A percentile compares a stretch with the other conserved stretches of the same genome.
Evolutionary conservation across 1,140 invertebrate genomes (phyloP).

Genomic region (Centruroides vittatus): DNA sequence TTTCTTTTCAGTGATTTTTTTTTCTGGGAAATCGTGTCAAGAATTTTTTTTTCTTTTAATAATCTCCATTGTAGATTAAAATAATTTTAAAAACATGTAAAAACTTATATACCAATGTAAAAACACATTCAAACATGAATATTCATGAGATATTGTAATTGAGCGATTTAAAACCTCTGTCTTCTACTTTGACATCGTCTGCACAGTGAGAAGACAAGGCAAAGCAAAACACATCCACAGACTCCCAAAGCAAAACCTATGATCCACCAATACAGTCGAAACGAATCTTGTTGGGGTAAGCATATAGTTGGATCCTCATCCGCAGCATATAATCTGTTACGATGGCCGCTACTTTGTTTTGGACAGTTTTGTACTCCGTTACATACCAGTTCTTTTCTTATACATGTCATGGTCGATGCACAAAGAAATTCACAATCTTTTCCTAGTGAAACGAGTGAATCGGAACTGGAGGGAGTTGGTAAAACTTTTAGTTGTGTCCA

Average conservation of each 20-base stretch:
- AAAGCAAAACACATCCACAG: conserved; percentile 5
- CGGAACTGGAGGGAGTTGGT: conserved; percentile 14
- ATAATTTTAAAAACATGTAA: too few relatives aligned
- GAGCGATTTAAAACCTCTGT: conserved; percentile 8
- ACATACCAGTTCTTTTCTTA: conserved; percentile 61
- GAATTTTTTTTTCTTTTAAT: too few relatives aligned
- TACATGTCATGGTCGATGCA: conserved; percentile 61
- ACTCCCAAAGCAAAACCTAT: conserved; percentile 8
- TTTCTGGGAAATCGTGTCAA: too few relatives aligned
- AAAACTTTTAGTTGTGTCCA: conserved; percentile 19
- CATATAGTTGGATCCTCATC: conserved; percentile 10
- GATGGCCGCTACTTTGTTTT: neutral
- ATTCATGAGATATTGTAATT: too few relatives aligned
- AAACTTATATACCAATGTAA: too few relatives aligned
- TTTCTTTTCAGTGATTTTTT: too few relatives aligned
- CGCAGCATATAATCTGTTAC: conserved; percentile 1
- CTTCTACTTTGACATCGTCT: conserved; percentile 5
- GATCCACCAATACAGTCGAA: conserved; percentile 12
- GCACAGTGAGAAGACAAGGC: conserved; percentile 7
- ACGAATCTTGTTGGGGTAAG: conserved; percentile 4
- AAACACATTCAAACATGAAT: too few relatives aligned
- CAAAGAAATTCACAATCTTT: conserved; percentile 59
- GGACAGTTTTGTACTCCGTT: conserved; percentile 78
- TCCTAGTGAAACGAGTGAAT: conserved; percentile 16
- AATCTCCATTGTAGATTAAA: too few relatives aligned